Conservation (phyloP, 2,113 vertebrate genomes). For the Protobothrops mucrosquamatus region DNA sequence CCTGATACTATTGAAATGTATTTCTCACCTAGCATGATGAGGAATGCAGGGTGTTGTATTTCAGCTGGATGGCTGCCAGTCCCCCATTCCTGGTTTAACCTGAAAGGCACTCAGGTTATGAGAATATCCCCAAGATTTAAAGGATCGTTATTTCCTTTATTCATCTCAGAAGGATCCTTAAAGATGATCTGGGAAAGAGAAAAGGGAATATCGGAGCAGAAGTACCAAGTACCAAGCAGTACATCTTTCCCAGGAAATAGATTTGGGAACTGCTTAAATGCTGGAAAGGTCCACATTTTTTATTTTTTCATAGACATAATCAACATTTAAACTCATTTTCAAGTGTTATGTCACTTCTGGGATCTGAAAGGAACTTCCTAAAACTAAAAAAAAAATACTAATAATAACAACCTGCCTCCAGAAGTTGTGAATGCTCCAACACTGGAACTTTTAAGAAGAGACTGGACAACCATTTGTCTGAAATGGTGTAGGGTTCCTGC, state of each 20-base stretch:
- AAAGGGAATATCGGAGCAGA: neutral
- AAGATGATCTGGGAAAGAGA: neutral
- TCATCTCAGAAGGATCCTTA: neutral
- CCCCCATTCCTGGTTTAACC: neutral
- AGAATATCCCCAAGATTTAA: neutral
- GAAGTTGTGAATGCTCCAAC: too few species aligned
- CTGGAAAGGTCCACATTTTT: conserved; percentile 41
- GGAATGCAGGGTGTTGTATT: neutral
- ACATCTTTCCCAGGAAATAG: too few species aligned
- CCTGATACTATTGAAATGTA: neutral
- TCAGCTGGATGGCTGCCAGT: neutral
- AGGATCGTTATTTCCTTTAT: neutral
- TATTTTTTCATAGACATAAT: conserved; percentile 51
- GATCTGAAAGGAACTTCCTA: conserved; percentile 21
- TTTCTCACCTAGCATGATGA: neutral
- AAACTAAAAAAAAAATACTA: neutral
- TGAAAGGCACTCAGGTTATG: neutral
- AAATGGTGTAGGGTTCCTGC: too few species aligned
- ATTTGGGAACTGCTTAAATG: neutral
- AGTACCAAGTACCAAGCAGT: neutral
- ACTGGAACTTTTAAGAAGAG: too few species aligned
- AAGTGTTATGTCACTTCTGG: conserved; percentile 57
- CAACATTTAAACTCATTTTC: conserved; percentile 42
- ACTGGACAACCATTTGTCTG: too few species aligned
- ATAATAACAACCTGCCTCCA: too few species aligned